A percentile compares a stretch with the other conserved stretches of the same genome.
These are phyloP conservation scores for Onchidella celtica DNA, from an alignment of 2,888 invertebrate genomes.

Conservation along the genomic window DNA sequence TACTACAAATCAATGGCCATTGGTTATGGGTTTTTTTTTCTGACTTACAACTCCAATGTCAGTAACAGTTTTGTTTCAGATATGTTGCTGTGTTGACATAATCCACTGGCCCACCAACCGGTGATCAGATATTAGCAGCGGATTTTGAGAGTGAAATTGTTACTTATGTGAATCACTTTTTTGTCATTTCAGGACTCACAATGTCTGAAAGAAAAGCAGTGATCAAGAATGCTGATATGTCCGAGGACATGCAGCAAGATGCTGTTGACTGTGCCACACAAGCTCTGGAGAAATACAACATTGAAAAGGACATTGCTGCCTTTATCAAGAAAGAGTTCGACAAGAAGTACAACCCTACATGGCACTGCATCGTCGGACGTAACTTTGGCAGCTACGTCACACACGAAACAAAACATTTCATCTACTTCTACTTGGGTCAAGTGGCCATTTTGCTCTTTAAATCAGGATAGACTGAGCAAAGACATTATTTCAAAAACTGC, in stretches of 20 bases:
- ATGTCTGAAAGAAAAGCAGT: conserved; percentile 89
- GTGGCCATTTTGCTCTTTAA: conserved; percentile 99
- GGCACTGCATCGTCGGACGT: conserved; percentile 99
- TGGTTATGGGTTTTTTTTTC: no score
- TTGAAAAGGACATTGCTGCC: conserved; percentile 99
- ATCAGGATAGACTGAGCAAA: conserved; percentile 90
- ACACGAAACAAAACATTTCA: conserved; percentile 97
- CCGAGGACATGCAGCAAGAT: conserved; percentile 99
- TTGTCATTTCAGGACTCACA: conserved; percentile 9
- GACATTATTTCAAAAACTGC: no score
- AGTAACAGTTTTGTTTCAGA: no score
- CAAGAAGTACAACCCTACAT: conserved; percentile 99
- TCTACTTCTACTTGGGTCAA: conserved; percentile 99
- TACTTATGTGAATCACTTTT: not conserved
- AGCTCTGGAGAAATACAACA: conserved; percentile 98
- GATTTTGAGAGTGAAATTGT: no score
- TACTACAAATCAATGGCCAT: no score
- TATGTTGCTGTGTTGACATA: no score
- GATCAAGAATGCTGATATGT: conserved; percentile 99
- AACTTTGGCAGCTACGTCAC: conserved; percentile 94
- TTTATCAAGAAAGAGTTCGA: conserved; percentile 99
- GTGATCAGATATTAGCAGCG: no score
- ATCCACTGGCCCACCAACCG: no score
- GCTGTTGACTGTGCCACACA: conserved; percentile 99
- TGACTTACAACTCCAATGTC: no score